Evolutionary conservation across 92 coral and sea anemone species (phyloP), one percentile per base, ranked within the genome.

Genomic region (Palythoa grandis): DNA sequence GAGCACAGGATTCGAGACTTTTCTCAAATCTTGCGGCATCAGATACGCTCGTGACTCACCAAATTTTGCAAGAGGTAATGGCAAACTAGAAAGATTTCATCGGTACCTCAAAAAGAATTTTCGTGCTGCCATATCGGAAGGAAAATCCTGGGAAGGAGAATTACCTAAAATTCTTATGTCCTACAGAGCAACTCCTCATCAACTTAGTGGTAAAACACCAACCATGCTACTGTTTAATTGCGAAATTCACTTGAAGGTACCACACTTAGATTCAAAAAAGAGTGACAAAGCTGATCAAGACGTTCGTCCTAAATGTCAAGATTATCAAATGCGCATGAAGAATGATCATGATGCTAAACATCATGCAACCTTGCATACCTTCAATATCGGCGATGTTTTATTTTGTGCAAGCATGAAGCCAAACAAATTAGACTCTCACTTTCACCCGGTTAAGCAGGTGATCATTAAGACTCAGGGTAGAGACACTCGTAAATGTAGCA

Each of bases 111-210:
- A 82, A 71, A 89, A 89, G 80, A 88, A 89, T 63, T 47, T 90
- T 71, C 82, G 74, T 56, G 91, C 92, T 7, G 95, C 82, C 53
- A 82, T 79, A 25, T 2, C 88, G 0, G 91, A 87, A 52, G 88
- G 95, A 1, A 83, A 77, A 23, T 22, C 85, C 6, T 87, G 91
- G 93, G 78, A 77, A 12, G 76, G 82, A 17, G 86, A 74, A 63
- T 79, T 88, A 15, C 90, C 90, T 19, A 83, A 75, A 77, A 92
- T 90, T 40, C 82, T 89, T 15, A 89, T 78, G 85, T 52, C 77
- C 2, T 87, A 92, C 69, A 69, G 94, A 74, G 69, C 90, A 20
- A 89, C 86, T 47, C 92, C 92, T 29, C 92, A 92, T 69, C 88
- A 82, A 40, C 83, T 83, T 48, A 91, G 89, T 5, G 85, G 89